These are phyloP conservation scores for Cerastoderma edule DNA, from an alignment of 2,888 invertebrate species.

Conservation along the genomic window DNA sequence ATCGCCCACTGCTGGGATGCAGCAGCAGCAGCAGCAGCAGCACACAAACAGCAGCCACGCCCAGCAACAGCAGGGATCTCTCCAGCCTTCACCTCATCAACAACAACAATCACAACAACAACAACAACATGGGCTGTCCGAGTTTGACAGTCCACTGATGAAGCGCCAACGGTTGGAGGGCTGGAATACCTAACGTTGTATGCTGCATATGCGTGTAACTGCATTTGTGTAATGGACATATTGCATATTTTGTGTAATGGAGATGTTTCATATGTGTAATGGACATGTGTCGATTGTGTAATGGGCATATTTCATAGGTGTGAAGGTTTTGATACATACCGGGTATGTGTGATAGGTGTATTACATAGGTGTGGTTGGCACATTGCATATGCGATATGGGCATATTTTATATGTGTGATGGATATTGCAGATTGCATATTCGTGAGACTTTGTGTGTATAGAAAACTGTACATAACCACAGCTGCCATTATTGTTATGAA, in stretches of 20 bases:
- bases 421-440: not conserved
- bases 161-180: constrained; percentile 96
- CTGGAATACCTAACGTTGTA: constrained; percentile 87
- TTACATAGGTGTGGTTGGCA: no score
- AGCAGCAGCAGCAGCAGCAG: constrained; percentile 52
- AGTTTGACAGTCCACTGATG: constrained; percentile 85
- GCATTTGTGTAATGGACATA: not conserved
- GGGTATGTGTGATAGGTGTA: no score
- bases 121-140: constrained; percentile 60
- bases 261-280: no score
- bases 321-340: no score
- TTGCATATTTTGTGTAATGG: not conserved
- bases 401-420: not conserved
- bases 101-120: constrained; percentile 59
- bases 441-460: not conserved
- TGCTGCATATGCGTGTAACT: not conserved
- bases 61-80: constrained; percentile 58
- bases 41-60: constrained; percentile 46
- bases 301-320: no score
- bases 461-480: constrained; percentile 3
- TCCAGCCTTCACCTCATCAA: not conserved
- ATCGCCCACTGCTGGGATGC: constrained; percentile 76
- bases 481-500: constrained; percentile 14
- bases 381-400: no score
- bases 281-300: no score